Base-by-base conservation (phyloP, 2,888 invertebrate genomes). In the Ophioninae sp. region DNA sequence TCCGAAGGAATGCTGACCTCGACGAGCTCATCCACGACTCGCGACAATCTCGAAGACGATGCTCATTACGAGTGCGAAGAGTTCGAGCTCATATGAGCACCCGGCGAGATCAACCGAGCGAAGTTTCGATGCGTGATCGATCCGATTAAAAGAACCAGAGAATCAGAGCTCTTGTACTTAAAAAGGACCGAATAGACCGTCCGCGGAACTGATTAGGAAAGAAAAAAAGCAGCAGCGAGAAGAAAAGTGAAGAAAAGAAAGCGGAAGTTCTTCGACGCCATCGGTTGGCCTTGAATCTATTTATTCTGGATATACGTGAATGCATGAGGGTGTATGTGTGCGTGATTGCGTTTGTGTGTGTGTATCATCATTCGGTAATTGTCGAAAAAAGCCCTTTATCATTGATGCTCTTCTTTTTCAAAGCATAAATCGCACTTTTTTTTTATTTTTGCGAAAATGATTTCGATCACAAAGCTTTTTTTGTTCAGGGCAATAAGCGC, bases 21-120 rank as follows among this genome's bases (percentile, higher is more conserved):
- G 9, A 85, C 88, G 41, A 82, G 88, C 41, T 81, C 87, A 8
- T 87, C 87, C 6, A 77, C 74, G 41, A 71, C 68, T 61, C 87
- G 82, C n/a, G 90, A 87, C 41, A 86, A 86, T 20, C 84, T 88
- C 44, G 91, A 90, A 71, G 92, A 92, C 77, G 90, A 90, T 79
- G 84, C 85, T 79, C 88, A 91, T 41, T 90, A 90, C 82, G 92
- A 91, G 81, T 91, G 90, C 72, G 92, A 92, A 72, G 92, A 92
- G 72, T 92, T 92, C 71, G 91, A 91, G 83, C 81, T 92, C 74
- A 77, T 91, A 30, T 91, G 86, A 86, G 64, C 69, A 20, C 51
- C 8, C n/a, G 10, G 39, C n/a, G 39, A 37, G 39, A 37, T 22
- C n/a, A 20, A 68, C 63, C 30, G 69, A 71, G 67, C 44, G 17